Base-by-base conservation (phyloP, 1,140 invertebrate species). In the Heliconius congener region DNA sequence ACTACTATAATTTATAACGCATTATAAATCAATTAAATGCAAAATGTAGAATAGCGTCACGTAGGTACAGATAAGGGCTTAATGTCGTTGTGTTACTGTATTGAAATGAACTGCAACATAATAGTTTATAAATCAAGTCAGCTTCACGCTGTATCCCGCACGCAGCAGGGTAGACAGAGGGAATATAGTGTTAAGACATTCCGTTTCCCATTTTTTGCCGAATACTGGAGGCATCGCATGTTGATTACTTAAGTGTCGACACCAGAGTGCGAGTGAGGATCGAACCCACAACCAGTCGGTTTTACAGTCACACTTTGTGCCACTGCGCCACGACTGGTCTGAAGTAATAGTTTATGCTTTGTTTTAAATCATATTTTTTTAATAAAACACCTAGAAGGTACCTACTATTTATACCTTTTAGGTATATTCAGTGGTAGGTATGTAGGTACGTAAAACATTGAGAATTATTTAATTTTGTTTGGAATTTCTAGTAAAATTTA, bases 1-100 rank as follows among this genome's bases (percentile, higher is more conserved):
- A 82, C 37, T 30, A 55, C 16, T 72, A 79, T 87, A 86, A 87
- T 86, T 87, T 87, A 87, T 84, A 81, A 83, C 78, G 71, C 83
- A 86, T 87, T 85, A 87, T 87, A 87, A 87, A 87, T 86, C 86
- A 86, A 86, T 86, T 86, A 83, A 81, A 66, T 71, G 77, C 79
- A 80, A 78, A 84, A 83, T 80, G 81, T 81, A 66, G 74, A 78
- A 46, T 74, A 55, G 55, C 83, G 80, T 85, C 82, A 81, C 42
- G 23, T 76, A 74, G 16, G 34, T 3, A 57, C 71, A n/a, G 77
- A 79, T 79, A 79, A 79, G 77, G 77, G 52, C 66, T 71, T 72
- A 55, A 71, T 52, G 66, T 46, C 27, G 55, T 77, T 60, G 37
- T 74, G 60, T 66, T 52, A 52, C 6, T 52, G 16, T 52, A 57